A percentile compares a stretch with the other conserved stretches of the same genome.
These are phyloP conservation scores for Chaunax sp. DNA, from an alignment of 2,797 vertebrate species.

Conservation along the genomic window DNA sequence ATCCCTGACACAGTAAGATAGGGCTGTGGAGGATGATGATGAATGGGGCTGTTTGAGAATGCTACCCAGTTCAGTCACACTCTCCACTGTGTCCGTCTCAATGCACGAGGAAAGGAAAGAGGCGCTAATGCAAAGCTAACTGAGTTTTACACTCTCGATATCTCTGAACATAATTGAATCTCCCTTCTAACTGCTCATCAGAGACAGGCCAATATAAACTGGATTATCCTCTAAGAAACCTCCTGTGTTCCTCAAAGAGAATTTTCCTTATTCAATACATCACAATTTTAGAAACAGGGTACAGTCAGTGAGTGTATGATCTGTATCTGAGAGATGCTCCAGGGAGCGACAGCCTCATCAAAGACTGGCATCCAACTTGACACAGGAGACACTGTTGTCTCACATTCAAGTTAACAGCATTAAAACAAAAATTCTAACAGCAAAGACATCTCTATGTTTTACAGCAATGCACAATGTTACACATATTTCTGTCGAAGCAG, in stretches of 20 bases:
- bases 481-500: conserved; percentile 10
- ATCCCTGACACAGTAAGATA: conserved; percentile 69
- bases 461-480: not conserved
- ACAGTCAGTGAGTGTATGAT: conserved; percentile 36
- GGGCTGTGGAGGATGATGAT: conserved; percentile 75
- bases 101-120: conserved; percentile 42
- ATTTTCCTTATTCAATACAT: conserved; percentile 59
- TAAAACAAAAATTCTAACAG: conserved; percentile 26
- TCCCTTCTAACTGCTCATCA: conserved; percentile 60
- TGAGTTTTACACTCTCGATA: conserved; percentile 51
- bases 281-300: conserved; percentile 50
- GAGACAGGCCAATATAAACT: conserved; percentile 45
- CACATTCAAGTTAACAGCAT: conserved; percentile 30
- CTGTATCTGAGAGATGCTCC: conserved; percentile 39
- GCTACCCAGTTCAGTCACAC: conserved; percentile 56
- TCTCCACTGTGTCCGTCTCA: conserved; percentile 48
- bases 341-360: conserved; percentile 30
- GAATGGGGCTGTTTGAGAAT: conserved; percentile 74
- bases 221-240: conserved; percentile 55
- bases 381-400: conserved; percentile 40
- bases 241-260: conserved; percentile 22
- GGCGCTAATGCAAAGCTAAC: conserved; percentile 62
- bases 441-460: conserved; percentile 33
- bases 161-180: conserved; percentile 62
- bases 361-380: conserved; percentile 51